Evolutionary conservation across 2,888 invertebrate genomes (phyloP), one percentile per base, ranked within the genome.

Genomic region (Chrysolina haemoptera): DNA sequence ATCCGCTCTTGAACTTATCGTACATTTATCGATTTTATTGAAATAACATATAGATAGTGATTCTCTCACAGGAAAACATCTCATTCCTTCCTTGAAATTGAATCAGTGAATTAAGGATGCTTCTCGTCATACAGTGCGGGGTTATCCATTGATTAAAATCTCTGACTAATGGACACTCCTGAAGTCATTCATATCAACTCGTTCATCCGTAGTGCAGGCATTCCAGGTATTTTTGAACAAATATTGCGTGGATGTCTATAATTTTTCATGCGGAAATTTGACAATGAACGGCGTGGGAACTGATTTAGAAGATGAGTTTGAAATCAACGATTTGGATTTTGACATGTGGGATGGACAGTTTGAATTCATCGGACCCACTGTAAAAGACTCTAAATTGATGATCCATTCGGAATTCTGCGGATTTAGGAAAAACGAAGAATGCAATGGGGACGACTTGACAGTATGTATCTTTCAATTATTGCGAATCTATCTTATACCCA

Each of bases 291-390:
- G 64, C 22, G 62, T 50, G 4, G 64, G 22, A n/a, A 63, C 62
- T 35, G 53, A 40, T 11, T 62, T 65, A 55, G 80, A 75, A 55
- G 77, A 89, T 86, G 88, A 89, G 84, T 85, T 84, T 70, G 83
- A 84, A 76, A 79, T 80, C 88, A 89, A 78, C 46, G 95, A 94
- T 85, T 90, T 95, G 88, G 95, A 94, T 87, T 95, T 94, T 87
- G 95, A 96, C 86, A 93, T 95, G 92, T 96, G 95, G 95, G 94
- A 95, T 87, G 95, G 95, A 74, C 95, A 95, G 89, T 96, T 96
- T 84, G 94, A 95, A 88, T 95, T 95, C 88, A 91, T 95, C 82
- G 95, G 95, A 59, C 90, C 91, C 27, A 80, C 83, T 6, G 78
- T 76, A 14, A 62, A 65, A 20, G 78, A 75, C 35, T 65, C 46